Conservation (phyloP, 2,888 invertebrate species). For the Acleris laterana region DNA sequence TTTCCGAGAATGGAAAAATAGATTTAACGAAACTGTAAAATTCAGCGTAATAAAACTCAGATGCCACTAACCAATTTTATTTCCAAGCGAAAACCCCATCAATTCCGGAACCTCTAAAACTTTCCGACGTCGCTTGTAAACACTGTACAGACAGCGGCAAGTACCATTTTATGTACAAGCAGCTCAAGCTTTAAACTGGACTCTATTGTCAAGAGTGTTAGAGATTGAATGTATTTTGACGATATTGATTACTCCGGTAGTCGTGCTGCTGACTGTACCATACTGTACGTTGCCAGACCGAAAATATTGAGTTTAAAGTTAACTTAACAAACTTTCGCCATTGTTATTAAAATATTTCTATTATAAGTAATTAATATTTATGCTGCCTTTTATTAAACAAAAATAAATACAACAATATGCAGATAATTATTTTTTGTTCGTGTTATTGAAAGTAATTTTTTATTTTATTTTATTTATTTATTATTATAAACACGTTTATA, state of each 20-base stretch:
- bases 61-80: slow-evolving; percentile 1
- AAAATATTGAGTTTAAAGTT: neutral
- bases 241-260: too few species aligned
- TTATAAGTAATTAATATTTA: too few species aligned
- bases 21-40: neutral
- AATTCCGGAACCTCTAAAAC: slow-evolving; percentile 2
- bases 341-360: too few species aligned
- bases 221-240: neutral
- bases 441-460: neutral
- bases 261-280: neutral
- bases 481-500: too few species aligned
- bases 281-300: neutral
- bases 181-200: too few species aligned
- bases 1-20: neutral
- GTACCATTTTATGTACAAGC: too few species aligned
- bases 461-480: too few species aligned
- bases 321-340: neutral
- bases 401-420: too few species aligned
- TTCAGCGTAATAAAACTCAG: neutral
- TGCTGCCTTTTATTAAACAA: too few species aligned
- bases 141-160: slow-evolving; percentile 3
- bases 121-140: slow-evolving; percentile 12
- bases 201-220: too few species aligned
- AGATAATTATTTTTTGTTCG: neutral
- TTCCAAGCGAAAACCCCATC: slow-evolving; percentile 5